Conservation (phyloP, 2,888 invertebrate genomes). For the Mactromeris polynyma region DNA sequence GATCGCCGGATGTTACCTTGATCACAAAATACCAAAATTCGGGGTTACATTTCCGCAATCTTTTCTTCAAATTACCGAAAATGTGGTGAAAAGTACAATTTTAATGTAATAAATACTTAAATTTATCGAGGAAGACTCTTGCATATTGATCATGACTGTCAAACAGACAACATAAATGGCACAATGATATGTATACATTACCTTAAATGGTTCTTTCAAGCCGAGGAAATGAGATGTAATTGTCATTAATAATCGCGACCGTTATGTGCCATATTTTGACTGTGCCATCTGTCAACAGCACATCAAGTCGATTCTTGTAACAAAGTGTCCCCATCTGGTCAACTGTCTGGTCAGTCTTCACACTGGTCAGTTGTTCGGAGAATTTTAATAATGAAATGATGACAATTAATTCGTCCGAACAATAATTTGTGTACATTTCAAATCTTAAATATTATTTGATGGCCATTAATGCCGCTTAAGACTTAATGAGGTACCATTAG, state of each 20-base stretch:
- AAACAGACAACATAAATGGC: neutral
- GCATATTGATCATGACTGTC: neutral
- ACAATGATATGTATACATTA: conserved; percentile 13
- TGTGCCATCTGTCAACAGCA: conserved; percentile 53
- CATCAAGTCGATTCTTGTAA: conserved; percentile 28
- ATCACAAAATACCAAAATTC: neutral
- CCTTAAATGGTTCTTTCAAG: conserved; percentile 3
- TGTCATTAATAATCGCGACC: conserved; percentile 45
- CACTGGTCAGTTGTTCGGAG: conserved; percentile 26
- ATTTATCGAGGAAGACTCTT: neutral
- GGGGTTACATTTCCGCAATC: conserved; percentile 7
- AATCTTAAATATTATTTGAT: conserved; percentile 13
- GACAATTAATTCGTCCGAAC: neutral
- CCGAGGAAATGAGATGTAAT: conserved; percentile 25
- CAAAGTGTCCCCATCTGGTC: conserved; percentile 40
- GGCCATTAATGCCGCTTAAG: conserved; percentile 4
- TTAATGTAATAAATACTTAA: conserved; percentile 4
- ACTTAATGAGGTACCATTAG: conserved; percentile 10
- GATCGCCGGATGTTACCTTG: neutral
- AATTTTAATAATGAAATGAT: conserved; percentile 2
- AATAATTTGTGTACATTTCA: conserved; percentile 15
- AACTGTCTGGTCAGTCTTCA: conserved; percentile 30
- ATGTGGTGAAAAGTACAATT: conserved; percentile 6
- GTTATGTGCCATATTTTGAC: conserved; percentile 52
- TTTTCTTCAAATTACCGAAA: conserved; percentile 4